A percentile compares a stretch with the other conserved stretches of the same genome.
Conservation (phyloP, 2,797 vertebrate species). For the Microhierax caerulescens region DNA sequence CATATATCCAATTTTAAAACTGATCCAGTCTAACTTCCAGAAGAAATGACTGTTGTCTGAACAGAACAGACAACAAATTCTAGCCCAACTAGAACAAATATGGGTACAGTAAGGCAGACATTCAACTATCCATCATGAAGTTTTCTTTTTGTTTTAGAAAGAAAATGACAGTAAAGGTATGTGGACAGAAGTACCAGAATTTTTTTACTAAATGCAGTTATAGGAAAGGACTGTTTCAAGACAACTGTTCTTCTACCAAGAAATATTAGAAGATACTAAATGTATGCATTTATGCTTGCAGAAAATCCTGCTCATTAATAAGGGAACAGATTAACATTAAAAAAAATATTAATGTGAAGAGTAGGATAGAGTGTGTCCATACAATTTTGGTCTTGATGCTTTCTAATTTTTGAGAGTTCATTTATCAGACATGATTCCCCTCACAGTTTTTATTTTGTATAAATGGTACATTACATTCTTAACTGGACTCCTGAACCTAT, state of each 20-base stretch:
- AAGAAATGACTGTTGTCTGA: not conserved
- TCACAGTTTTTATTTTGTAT: not conserved
- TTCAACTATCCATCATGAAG: not conserved
- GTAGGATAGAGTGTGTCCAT: not conserved
- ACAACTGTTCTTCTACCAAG: not conserved
- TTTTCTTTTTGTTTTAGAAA: not conserved
- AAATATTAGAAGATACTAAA: not conserved
- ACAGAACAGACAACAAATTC: too few relatives aligned
- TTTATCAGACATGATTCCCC: not conserved
- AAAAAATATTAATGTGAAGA: not conserved
- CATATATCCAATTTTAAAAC: not conserved
- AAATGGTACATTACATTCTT: not conserved
- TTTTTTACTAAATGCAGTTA: not conserved
- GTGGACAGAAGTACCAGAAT: not conserved
- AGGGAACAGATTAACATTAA: not conserved
- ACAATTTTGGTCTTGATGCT: not conserved
- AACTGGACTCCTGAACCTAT: not conserved
- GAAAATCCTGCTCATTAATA: not conserved
- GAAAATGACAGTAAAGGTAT: not conserved
- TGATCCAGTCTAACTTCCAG: not conserved
- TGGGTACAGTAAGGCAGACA: not conserved
- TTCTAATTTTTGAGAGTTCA: not conserved
- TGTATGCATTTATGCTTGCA: not conserved
- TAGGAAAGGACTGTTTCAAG: not conserved
- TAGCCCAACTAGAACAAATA: not conserved